These are phyloP conservation scores for Molossus alvarezi DNA, from an alignment of 2,797 vertebrate genomes.

Conservation along the genomic window DNA sequence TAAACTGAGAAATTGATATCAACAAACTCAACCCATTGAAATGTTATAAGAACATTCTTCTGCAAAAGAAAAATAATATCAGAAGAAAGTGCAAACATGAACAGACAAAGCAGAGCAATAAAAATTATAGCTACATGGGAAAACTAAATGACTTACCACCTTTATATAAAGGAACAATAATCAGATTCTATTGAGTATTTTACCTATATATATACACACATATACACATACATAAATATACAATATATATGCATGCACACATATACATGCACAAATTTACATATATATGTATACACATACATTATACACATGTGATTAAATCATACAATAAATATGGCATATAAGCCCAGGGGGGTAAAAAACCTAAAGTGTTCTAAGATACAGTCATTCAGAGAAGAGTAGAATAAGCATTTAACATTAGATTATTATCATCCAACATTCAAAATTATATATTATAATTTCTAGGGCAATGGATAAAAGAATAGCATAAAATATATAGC, in stretches of 20 bases:
- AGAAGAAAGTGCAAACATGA: neutral
- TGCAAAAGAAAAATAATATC: neutral
- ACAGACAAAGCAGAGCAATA: neutral
- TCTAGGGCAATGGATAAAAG: neutral
- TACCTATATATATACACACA: neutral
- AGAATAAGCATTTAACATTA: neutral
- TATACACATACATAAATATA: neutral
- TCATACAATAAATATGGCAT: neutral
- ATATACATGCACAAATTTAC: neutral
- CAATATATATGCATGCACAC: neutral
- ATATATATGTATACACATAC: accelerated
- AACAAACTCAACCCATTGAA: neutral
- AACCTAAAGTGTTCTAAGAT: neutral
- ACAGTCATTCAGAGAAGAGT: neutral
- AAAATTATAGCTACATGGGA: neutral
- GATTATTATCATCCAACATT: neutral
- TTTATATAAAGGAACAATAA: neutral
- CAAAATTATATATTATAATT: neutral
- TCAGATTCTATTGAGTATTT: neutral
- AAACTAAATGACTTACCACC: neutral
- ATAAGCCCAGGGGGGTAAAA: neutral
- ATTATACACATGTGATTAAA: neutral
- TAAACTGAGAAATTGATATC: neutral
- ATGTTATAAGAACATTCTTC: neutral
- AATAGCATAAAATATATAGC: neutral